phyloP scores from a whole-genome alignment of 2,113 vertebrate species.

The Psittacula cyanocephala region DNA sequence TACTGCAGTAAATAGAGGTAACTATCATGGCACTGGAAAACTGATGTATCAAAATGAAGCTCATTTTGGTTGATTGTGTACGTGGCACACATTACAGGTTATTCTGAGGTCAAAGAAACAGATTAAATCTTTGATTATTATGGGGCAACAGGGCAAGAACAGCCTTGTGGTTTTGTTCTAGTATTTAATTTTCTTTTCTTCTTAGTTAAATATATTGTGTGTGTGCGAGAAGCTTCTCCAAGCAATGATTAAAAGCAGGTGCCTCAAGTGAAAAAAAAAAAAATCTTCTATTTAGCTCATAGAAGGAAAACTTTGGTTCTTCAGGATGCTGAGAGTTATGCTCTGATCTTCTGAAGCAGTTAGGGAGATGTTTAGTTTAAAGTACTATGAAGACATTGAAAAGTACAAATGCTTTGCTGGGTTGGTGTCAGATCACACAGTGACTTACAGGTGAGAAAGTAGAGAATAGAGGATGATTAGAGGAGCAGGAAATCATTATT shows the following conservation, averaged over 20 bases:
- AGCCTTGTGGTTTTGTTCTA: neutral
- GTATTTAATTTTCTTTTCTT: neutral
- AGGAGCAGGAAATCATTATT: neutral
- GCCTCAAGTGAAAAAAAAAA: neutral
- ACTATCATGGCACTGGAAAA: neutral
- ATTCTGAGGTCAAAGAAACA: neutral
- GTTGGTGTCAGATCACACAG: neutral
- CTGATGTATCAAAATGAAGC: neutral
- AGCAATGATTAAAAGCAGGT: neutral
- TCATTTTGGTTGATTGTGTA: accelerated
- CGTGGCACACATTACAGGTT: neutral
- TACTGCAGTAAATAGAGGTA: neutral
- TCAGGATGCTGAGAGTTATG: neutral
- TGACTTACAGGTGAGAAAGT: neutral
- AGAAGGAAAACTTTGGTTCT: neutral
- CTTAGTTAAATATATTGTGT: neutral
- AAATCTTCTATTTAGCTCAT: neutral
- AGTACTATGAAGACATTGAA: neutral
- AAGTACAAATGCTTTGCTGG: neutral
- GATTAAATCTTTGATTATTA: neutral
- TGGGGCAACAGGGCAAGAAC: neutral
- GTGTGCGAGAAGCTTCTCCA: neutral
- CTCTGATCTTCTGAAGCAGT: neutral
- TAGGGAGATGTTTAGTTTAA: neutral
- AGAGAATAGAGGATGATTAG: neutral